These are phyloP conservation scores for Prunella himalayana DNA, from an alignment of 2,113 vertebrate species.

Conservation along the genomic window DNA sequence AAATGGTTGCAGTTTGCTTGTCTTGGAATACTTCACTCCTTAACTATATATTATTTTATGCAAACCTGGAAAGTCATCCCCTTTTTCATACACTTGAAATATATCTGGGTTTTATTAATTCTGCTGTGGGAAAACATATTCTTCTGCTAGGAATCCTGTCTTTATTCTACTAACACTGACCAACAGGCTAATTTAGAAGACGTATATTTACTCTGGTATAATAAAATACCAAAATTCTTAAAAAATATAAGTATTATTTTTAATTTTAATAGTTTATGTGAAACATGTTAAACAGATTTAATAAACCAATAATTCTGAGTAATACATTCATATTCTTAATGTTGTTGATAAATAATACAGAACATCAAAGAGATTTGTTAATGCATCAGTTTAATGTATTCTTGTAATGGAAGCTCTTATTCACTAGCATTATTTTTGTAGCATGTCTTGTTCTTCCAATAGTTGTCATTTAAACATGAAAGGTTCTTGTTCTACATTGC, in stretches of 20 bases:
- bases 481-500: conserved; percentile 27
- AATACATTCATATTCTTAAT: conserved; percentile 34
- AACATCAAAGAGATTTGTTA: conserved; percentile 56
- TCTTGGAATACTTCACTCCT: neutral
- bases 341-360: conserved; percentile 33
- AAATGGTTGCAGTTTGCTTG: neutral
- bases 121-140: neutral
- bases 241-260: neutral
- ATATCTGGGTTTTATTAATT: neutral
- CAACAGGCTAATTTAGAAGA: neutral
- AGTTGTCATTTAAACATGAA: conserved; percentile 65
- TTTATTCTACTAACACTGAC: neutral
- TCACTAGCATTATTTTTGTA: conserved; percentile 51
- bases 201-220: neutral
- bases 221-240: neutral
- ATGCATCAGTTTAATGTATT: conserved; percentile 37
- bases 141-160: neutral
- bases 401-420: conserved; percentile 25
- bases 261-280: neutral
- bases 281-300: conserved; percentile 11
- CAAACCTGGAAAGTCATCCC: neutral
- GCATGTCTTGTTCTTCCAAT: conserved; percentile 41
- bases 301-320: conserved; percentile 6
- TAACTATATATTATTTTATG: neutral
- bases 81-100: neutral